Evolutionary conservation across 2,113 vertebrate species (phyloP), one percentile per base, ranked within the genome.

Genomic region (Turdus rufiventris): DNA sequence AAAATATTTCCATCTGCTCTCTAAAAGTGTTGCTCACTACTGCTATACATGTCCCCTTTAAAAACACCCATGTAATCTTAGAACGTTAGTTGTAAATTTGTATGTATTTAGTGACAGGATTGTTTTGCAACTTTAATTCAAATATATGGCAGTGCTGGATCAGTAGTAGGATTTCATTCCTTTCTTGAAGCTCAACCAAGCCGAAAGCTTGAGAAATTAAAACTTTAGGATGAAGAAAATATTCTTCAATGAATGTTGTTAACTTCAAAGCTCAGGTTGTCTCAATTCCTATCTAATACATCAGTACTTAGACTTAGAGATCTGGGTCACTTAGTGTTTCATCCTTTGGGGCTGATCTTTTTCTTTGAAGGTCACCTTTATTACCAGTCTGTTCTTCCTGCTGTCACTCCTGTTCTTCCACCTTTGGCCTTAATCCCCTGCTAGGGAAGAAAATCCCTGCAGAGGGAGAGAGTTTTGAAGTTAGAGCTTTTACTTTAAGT

Each of bases 361-460:
- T 91, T 75, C 68, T 77, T 70, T 58, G 88, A 90, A 93, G 40
- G 85, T 93, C 68, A 94, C 65, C 72, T 95, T 92, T 94, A 72
- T 87, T 93, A 94, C 70, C 47, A 89, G 24, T 38, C 43, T 91
- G 4, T 96, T 96, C 91, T 54, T 94, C 80, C 83, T 88, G 20
- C 85, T 94, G 68, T 90, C 20, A 31, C 28, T 91, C 36, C 15
- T 95, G 51, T 62, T 87, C 76, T 94, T 95, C 74, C 56, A 72
- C 83, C 74, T 96, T 94, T 93, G 80, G 74, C 85, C 94, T 93
- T 90, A 90, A 42, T 36, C 38, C 26, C 68, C 94, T 89, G 38
- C 68, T 93, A 65, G 38, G 68, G 42, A 95, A 96, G 66, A 90
- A 92, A 92, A 91, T 82, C 68, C 85, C 78, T 89, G 91, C 79